These are phyloP conservation scores for Planococcus citri DNA, from an alignment of 1,140 invertebrate genomes.

Conservation along the genomic window DNA sequence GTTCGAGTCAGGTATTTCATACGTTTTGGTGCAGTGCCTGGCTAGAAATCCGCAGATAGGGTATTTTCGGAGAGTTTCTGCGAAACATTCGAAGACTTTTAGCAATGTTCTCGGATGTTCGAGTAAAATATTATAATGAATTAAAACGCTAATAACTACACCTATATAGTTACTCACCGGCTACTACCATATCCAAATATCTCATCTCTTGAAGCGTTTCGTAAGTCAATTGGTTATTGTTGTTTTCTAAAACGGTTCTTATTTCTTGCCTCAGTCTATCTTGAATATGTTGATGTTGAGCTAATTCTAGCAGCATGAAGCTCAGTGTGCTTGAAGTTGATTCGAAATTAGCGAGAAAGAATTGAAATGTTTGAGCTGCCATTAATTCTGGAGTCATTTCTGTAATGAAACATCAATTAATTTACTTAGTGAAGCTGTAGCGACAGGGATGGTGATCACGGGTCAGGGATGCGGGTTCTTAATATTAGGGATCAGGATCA, in stretches of 20 bases:
- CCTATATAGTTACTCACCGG: slow-evolving; percentile 41
- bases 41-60: slow-evolving; percentile 35
- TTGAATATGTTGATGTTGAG: slow-evolving; percentile 35
- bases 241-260: slow-evolving; percentile 28
- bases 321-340: slow-evolving; percentile 24
- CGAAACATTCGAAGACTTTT: slow-evolving; percentile 21
- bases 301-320: slow-evolving; percentile 27
- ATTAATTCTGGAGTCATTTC: slow-evolving; percentile 88
- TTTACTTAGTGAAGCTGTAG: too few relatives aligned
- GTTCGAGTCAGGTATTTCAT: slow-evolving; percentile 41
- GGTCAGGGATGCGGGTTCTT: too few relatives aligned
- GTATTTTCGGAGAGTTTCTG: slow-evolving; percentile 21
- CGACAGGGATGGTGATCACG: not conserved
- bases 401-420: slow-evolving; percentile 60
- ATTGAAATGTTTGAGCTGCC: slow-evolving; percentile 53
- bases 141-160: too few relatives aligned
- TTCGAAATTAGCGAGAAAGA: slow-evolving; percentile 26
- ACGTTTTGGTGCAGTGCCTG: slow-evolving; percentile 36
- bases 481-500: too few relatives aligned
- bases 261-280: slow-evolving; percentile 42
- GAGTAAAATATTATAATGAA: not conserved
- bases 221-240: slow-evolving; percentile 39
- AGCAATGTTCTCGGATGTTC: too few relatives aligned
- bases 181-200: slow-evolving; percentile 47
- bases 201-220: slow-evolving; percentile 44